A percentile compares a stretch with the other conserved stretches of the same genome.
Conservation (phyloP, 2,888 invertebrate species). For the Cantharis rustica region DNA sequence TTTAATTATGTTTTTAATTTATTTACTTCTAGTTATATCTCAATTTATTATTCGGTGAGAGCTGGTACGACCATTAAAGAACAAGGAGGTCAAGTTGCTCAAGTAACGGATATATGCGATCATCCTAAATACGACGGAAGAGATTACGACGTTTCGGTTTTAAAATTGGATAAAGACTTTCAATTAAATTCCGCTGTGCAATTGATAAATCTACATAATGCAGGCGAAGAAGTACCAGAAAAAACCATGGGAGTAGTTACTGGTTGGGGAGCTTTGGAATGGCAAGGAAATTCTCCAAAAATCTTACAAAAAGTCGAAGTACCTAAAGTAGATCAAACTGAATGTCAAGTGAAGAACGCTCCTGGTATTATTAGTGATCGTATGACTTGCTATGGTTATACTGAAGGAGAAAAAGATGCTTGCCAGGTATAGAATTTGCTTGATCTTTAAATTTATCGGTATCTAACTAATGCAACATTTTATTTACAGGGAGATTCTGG, state of each 20-base stretch:
- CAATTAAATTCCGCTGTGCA: neutral
- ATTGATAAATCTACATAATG: neutral
- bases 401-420: neutral
- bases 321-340: neutral
- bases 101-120: neutral
- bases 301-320: neutral
- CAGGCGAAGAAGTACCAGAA: neutral
- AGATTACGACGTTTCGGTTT: neutral
- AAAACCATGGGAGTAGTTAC: neutral
- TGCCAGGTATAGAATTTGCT: neutral
- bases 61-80: neutral
- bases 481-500: too few relatives aligned
- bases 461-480: neutral
- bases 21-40: neutral
- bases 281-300: accelerated
- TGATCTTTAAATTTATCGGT: neutral
- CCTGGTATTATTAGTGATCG: neutral
- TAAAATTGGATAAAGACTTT: neutral
- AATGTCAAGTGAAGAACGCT: too few relatives aligned
- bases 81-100: neutral
- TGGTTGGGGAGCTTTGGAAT: neutral
- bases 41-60: neutral
- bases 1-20: neutral
- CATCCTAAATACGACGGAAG: neutral
- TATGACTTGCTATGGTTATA: neutral